Evolutionary conservation across 2,113 vertebrate species (phyloP), one percentile per base, ranked within the genome.

Genomic region (Hyaena hyaena): DNA sequence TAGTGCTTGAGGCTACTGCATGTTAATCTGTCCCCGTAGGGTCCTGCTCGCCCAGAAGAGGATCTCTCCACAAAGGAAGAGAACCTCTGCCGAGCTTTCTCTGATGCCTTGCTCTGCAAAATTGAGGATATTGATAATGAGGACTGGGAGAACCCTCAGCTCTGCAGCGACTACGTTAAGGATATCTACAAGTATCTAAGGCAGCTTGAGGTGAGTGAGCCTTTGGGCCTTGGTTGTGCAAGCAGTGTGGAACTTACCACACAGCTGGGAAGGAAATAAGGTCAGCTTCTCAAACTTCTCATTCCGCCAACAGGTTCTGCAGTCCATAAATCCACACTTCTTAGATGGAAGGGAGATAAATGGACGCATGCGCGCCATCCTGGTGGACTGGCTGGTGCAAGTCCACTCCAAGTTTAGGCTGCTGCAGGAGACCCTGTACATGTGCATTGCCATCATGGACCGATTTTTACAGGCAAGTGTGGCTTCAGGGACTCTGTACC

Each of bases 301-400:
- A 61, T 96, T 61, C 71, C 10, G 24, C 50, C 63, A 4, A 24
- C 98, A 99, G 99, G 90, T 98, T 74, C 98, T 99, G 98, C 99
- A 99, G 58, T 84, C 98, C 0, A 96, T 99, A 0, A 98, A 95
- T 0, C 98, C 99, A 0, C 98, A 90, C 66, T 99, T 99, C 98
- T 99, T 99, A 89, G 98, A 99, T 0, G 99, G 99, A 3, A 99
- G 99, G 45, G 98, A 99, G 0, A 99, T 99, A 97, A 99, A 99
- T 0, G 99, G 98, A 2, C 98, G 99, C 0, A 99, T 99, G 99
- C 98, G 99, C 1, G 99, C 99, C 0, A 99, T 99, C 31, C 98
- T 99, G n/a, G 98, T 99, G 2, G 99, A 99, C 98, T 99, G 99
- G 99, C 99, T 99, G 33, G 98, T 99, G 71, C 99, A 99, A 97